phyloP scores from a whole-genome alignment of 2,113 vertebrate species.

The Atrichornis clamosus region DNA sequence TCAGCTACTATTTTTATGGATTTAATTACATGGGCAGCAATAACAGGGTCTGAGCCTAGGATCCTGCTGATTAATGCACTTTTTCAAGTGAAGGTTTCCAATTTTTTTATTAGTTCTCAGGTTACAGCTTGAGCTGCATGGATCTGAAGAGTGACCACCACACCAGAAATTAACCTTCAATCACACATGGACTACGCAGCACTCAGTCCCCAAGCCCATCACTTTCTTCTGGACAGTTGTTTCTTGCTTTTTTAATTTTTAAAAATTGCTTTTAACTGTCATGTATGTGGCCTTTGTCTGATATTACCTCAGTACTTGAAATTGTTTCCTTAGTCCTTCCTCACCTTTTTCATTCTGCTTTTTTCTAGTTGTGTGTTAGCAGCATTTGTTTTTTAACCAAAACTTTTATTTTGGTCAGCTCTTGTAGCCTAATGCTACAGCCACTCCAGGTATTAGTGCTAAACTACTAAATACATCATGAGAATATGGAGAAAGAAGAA shows the following conservation, averaged over 20 bases:
- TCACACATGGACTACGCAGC: neutral
- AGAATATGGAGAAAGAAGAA: neutral
- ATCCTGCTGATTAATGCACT: neutral
- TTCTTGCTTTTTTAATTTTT: neutral
- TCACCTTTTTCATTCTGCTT: neutral
- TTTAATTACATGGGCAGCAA: neutral
- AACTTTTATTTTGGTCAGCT: neutral
- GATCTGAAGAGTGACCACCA: neutral
- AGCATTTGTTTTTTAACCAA: neutral
- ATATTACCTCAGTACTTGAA: neutral
- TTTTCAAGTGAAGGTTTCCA: neutral
- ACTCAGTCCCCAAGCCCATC: no score
- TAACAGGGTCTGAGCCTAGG: no score
- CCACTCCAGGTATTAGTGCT: neutral
- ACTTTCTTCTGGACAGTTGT: neutral
- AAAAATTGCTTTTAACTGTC: neutral
- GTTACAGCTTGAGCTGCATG: neutral
- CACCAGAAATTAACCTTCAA: neutral
- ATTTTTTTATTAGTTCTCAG: neutral
- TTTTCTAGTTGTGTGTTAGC: neutral
- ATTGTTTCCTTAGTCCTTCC: neutral
- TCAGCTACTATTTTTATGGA: neutral
- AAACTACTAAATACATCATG: neutral
- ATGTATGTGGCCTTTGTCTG: neutral
- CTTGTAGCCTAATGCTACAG: neutral